These are phyloP conservation scores for Adoxophyes honmai DNA, from an alignment of 1,140 invertebrate species.

Conservation along the genomic window DNA sequence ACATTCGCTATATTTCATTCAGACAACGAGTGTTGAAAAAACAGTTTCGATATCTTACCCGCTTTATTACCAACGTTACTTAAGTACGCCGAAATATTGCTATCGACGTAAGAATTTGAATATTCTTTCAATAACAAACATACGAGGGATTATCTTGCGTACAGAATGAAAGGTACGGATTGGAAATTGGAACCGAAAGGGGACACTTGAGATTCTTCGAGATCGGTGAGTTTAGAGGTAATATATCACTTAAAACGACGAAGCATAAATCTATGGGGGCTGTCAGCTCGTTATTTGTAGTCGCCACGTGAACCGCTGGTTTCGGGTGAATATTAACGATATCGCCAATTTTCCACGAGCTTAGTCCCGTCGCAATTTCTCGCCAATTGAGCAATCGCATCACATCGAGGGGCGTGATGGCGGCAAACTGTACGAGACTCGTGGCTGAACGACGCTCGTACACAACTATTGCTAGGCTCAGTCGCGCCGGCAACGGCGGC, in stretches of 20 bases:
- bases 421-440: conserved; percentile 21
- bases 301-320: conserved; percentile 70
- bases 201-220: conserved; percentile 39
- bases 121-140: conserved; percentile 6
- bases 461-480: not conserved
- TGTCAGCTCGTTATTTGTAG: conserved; percentile 72
- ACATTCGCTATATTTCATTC: conserved; percentile 30
- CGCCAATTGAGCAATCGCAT: conserved; percentile 75
- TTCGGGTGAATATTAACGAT: conserved; percentile 77
- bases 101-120: not conserved
- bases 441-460: not conserved
- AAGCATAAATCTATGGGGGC: conserved; percentile 70
- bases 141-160: not conserved
- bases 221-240: conserved; percentile 38
- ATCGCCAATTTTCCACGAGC: conserved; percentile 75
- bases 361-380: conserved; percentile 74
- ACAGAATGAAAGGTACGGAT: not conserved
- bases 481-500: too few relatives aligned
- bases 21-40: conserved; percentile 18
- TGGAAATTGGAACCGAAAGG: conserved; percentile 15
- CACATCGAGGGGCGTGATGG: conserved; percentile 44
- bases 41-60: conserved; percentile 20
- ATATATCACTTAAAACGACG: conserved; percentile 74
- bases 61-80: conserved; percentile 7
- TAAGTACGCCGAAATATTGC: not conserved